Percentiles rank a stretch among this genome's conserved stretches.
Conservation (phyloP, 1,140 invertebrate species). For the Nebria ingens region DNA sequence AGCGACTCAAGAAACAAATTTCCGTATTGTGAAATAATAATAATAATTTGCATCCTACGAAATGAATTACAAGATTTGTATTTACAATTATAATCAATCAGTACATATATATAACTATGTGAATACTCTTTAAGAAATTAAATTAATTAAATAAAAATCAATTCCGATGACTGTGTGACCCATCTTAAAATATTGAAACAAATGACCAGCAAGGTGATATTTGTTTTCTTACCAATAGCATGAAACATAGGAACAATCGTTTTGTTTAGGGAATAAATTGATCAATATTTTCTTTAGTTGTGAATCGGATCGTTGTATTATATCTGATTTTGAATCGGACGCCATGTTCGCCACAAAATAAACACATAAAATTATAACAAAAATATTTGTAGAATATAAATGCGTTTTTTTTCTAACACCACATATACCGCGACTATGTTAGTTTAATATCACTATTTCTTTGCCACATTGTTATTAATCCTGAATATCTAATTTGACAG, state of each 20-base stretch:
- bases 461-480: not conserved
- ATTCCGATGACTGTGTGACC: not conserved
- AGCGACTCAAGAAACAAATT: conserved; percentile 6
- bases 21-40: conserved; percentile 3
- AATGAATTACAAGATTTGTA: too few relatives aligned
- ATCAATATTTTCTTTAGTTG: conserved; percentile 23
- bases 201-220: conserved; percentile 17
- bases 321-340: conserved; percentile 5
- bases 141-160: not conserved
- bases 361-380: conserved; percentile 3
- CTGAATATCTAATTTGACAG: not conserved
- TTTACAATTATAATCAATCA: too few relatives aligned
- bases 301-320: not conserved
- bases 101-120: conserved; percentile 9
- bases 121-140: conserved; percentile 6
- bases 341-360: not conserved
- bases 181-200: conserved; percentile 12
- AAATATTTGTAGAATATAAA: not conserved
- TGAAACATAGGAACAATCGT: conserved; percentile 56
- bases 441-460: too few relatives aligned
- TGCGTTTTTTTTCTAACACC: not conserved
- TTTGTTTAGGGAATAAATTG: conserved; percentile 45
- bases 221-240: conserved; percentile 54
- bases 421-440: not conserved
- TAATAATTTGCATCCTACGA: too few relatives aligned